A percentile compares a stretch with the other conserved stretches of the same genome.
phyloP scores from a whole-genome alignment of 2,113 vertebrate genomes.

The Capra hircus region DNA sequence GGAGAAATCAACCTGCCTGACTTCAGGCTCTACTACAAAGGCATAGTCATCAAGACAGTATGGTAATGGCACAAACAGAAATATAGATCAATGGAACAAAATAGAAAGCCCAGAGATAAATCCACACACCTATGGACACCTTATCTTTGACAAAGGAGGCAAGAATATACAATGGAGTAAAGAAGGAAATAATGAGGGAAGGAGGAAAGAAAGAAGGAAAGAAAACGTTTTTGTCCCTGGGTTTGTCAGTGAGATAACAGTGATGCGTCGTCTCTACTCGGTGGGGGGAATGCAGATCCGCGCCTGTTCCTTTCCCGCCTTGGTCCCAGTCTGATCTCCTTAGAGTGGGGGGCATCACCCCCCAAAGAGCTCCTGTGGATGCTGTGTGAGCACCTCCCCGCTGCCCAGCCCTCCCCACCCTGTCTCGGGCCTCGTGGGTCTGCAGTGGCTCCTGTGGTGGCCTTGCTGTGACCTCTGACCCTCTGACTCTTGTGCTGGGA shows the following conservation, averaged over 20 bases:
- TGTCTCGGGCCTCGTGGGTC: rapidly evolving
- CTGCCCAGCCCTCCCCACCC: neutral
- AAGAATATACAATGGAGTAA: no score
- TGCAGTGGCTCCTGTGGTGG: rapidly evolving
- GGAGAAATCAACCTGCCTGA: no score
- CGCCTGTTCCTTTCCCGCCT: rapidly evolving
- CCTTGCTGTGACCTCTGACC: neutral
- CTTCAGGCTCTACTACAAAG: no score
- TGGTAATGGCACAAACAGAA: no score
- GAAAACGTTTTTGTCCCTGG: neutral
- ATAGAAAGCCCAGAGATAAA: no score
- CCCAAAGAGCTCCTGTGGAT: neutral
- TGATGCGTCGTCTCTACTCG: rapidly evolving
- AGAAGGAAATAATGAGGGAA: neutral
- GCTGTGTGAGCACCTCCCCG: rapidly evolving
- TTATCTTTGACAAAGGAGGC: no score
- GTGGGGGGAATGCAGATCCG: rapidly evolving
- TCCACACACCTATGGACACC: no score
- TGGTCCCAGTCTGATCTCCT: neutral
- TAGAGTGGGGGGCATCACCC: neutral
- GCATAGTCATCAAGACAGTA: no score
- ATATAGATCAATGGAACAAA: no score
- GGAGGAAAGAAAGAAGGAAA: neutral
- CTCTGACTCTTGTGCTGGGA: neutral
- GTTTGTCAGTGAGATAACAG: rapidly evolving